A percentile compares a stretch with the other conserved stretches of the same genome.
phyloP scores from a whole-genome alignment of 1,140 invertebrate genomes.

The Diorhabda carinulata region DNA sequence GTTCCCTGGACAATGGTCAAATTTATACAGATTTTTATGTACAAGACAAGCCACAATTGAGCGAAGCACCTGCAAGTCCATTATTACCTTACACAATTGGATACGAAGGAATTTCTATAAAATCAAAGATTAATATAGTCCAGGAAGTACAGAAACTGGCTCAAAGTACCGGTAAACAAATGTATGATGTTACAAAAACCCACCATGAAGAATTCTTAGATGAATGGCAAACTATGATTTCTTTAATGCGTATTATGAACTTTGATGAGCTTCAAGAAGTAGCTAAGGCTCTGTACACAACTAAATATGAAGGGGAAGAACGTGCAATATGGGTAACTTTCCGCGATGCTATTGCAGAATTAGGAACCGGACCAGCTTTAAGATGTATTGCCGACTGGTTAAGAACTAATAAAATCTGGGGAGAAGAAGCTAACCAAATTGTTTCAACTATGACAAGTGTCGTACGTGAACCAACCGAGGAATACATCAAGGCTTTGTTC shows the following conservation, averaged over 20 bases:
- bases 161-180: constrained; percentile 53
- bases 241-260: constrained; percentile 57
- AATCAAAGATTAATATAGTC: constrained; percentile 37
- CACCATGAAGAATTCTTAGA: constrained; percentile 54
- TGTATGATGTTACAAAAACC: constrained; percentile 51
- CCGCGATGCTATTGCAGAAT: constrained; percentile 59
- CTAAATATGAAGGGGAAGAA: constrained; percentile 41
- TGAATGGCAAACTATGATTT: constrained; percentile 58
- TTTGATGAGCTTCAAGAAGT: constrained; percentile 44
- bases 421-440: constrained; percentile 55
- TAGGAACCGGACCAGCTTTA: constrained; percentile 63
- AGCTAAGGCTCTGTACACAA: constrained; percentile 48
- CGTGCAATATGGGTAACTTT: constrained; percentile 54
- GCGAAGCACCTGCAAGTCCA: constrained; percentile 48
- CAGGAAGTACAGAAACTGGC: constrained; percentile 52
- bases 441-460: constrained; percentile 51
- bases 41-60: constrained; percentile 44
- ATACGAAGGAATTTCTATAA: constrained; percentile 51
- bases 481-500: constrained; percentile 58
- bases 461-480: constrained; percentile 58
- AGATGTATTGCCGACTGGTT: constrained; percentile 60
- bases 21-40: constrained; percentile 30
- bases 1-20: constrained; percentile 14
- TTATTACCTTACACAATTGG: constrained; percentile 53
- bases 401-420: constrained; percentile 51